phyloP scores from a whole-genome alignment of 2,888 invertebrate genomes.

The Diploptera punctata region DNA sequence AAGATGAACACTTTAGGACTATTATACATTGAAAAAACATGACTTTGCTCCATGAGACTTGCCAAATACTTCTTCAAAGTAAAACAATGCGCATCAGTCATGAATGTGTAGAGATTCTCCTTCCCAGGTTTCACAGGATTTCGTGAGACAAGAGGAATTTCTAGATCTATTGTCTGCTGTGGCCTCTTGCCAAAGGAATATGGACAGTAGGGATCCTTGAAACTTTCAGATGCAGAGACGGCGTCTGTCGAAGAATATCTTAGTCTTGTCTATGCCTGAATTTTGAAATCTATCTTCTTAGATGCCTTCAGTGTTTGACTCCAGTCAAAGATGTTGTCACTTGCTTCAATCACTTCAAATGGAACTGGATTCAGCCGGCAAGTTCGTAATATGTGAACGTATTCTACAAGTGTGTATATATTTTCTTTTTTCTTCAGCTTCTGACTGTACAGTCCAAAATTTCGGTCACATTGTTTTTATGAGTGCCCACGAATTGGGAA shows the following conservation, averaged over 20 bases:
- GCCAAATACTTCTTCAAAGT: too few species aligned
- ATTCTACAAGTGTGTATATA: not conserved
- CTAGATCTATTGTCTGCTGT: conserved; percentile 8
- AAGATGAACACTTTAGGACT: not conserved
- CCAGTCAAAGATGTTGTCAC: conserved; percentile 2
- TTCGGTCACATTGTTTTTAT: not conserved
- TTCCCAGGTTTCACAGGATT: too few species aligned
- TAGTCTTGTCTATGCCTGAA: too few species aligned
- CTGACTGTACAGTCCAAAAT: not conserved
- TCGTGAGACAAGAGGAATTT: not conserved
- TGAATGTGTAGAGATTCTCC: not conserved
- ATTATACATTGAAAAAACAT: not conserved
- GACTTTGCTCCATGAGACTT: conserved; percentile 2
- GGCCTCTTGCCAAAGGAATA: too few species aligned
- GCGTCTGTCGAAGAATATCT: not conserved
- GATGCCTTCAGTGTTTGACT: conserved; percentile 6
- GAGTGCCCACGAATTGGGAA: conserved; percentile 2
- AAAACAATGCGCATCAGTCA: too few species aligned
- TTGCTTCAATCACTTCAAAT: conserved; percentile 9
- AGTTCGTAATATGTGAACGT: not conserved
- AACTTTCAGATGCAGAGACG: not conserved
- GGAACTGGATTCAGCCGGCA: conserved; percentile 7
- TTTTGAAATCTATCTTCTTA: not conserved
- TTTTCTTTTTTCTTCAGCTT: conserved; percentile 10
- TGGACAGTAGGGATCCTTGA: too few species aligned